These are phyloP conservation scores for Kradibia gibbosae DNA, from an alignment of 1,140 invertebrate species.

Conservation along the genomic window DNA sequence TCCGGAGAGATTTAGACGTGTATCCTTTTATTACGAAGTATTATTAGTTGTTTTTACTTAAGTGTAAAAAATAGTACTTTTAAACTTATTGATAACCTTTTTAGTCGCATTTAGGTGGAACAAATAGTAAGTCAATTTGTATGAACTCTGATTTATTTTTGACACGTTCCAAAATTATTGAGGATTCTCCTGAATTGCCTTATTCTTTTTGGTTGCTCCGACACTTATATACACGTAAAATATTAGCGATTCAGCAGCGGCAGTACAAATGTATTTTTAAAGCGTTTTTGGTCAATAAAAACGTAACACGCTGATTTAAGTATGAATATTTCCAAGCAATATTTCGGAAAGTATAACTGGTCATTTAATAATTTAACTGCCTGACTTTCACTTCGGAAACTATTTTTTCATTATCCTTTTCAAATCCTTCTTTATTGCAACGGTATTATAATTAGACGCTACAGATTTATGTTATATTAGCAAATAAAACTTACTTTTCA, in stretches of 20 bases:
- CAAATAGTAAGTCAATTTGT: no score
- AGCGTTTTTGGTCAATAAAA: conserved; percentile 62
- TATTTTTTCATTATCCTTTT: neutral
- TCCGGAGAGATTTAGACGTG: no score
- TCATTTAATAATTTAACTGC: neutral
- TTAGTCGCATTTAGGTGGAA: no score
- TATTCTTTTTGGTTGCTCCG: neutral
- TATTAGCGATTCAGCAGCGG: neutral
- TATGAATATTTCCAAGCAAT: neutral
- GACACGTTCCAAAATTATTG: neutral
- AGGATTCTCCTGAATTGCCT: neutral
- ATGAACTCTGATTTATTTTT: no score
- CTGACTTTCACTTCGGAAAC: neutral
- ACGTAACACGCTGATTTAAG: conserved; percentile 53
- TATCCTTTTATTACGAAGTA: no score
- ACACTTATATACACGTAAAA: neutral
- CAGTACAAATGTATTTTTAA: neutral
- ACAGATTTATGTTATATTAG: no score
- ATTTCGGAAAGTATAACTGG: neutral
- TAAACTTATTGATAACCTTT: no score
- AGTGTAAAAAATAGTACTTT: no score
- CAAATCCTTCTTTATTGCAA: conserved; percentile 44
- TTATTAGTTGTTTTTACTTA: no score
- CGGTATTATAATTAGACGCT: neutral
- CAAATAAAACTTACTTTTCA: conserved; percentile 84